phyloP scores from a whole-genome alignment of 1,140 invertebrate species.

The Ostrea denselamellosa region DNA sequence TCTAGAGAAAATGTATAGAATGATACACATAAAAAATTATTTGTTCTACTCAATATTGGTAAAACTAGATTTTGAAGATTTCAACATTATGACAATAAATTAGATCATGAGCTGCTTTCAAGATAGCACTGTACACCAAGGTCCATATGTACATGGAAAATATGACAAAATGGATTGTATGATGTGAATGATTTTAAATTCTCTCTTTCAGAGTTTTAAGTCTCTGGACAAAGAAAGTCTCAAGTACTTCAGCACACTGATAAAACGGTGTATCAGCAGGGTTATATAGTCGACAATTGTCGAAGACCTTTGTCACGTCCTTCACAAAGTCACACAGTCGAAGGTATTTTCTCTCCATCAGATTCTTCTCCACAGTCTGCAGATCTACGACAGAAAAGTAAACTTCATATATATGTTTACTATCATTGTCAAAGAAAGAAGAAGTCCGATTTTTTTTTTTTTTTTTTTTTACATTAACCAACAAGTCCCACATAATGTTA shows the following conservation, averaged over 20 bases:
- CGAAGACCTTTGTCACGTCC: constrained; percentile 98
- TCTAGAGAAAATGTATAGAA: constrained; percentile 41
- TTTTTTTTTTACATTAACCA: no score
- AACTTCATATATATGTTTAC: not conserved
- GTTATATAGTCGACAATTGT: constrained; percentile 98
- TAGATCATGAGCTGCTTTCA: not conserved
- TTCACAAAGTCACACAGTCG: constrained; percentile 96
- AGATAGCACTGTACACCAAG: not conserved
- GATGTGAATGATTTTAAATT: constrained; percentile 41
- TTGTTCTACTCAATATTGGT: constrained; percentile 29
- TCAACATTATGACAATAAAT: constrained; percentile 32
- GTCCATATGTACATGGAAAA: constrained; percentile 8
- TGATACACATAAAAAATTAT: constrained; percentile 35
- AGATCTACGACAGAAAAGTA: constrained; percentile 87
- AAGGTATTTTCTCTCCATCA: constrained; percentile 90
- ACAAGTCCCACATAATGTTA: no score
- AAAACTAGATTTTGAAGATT: constrained; percentile 37
- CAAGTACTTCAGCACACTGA: constrained; percentile 95
- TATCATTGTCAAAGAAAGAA: no score
- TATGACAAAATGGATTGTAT: constrained; percentile 31
- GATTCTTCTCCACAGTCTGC: constrained; percentile 93
- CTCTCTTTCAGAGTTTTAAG: constrained; percentile 78
- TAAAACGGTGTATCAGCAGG: constrained; percentile 96
- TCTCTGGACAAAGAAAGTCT: constrained; percentile 93
- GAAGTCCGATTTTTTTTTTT: no score